phyloP scores from a whole-genome alignment of 2,888 invertebrate species.

The Eulithis prunata region DNA sequence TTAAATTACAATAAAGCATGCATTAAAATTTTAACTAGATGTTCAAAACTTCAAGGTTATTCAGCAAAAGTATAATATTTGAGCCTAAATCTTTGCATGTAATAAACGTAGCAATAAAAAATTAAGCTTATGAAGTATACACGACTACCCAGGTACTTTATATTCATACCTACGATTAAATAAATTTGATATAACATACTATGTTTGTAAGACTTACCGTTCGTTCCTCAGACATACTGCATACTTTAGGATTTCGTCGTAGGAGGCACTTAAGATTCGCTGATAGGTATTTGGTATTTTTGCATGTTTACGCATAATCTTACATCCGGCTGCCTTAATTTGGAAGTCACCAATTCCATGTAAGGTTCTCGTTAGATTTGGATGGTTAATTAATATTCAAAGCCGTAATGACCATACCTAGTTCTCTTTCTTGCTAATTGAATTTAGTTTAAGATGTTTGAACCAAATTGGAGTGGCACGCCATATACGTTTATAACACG shows the following conservation, averaged over 20 bases:
- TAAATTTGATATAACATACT: neutral
- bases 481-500: slow-evolving; percentile 46
- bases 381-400: slow-evolving; percentile 20
- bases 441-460: slow-evolving; percentile 13
- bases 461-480: slow-evolving; percentile 52
- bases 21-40: too few relatives aligned
- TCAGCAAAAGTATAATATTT: too few relatives aligned
- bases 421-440: slow-evolving; percentile 12
- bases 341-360: slow-evolving; percentile 15
- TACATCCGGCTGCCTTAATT: slow-evolving; percentile 21
- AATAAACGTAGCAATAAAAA: neutral
- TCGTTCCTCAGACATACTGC: neutral
- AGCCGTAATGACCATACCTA: slow-evolving; percentile 9
- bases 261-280: slow-evolving; percentile 4
- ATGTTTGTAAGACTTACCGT: slow-evolving; percentile 28
- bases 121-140: too few relatives aligned
- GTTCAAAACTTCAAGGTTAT: too few relatives aligned
- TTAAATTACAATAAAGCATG: too few relatives aligned
- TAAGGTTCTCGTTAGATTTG: slow-evolving; percentile 12
- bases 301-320: slow-evolving; percentile 17
- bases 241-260: slow-evolving; percentile 8
- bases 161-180: neutral
- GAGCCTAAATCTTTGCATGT: neutral
- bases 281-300: slow-evolving; percentile 10
- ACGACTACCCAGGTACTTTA: neutral